Percentiles rank a stretch among this genome's conserved stretches.
Conservation (phyloP, 2,113 vertebrate species). For the Plotosus lineatus region DNA sequence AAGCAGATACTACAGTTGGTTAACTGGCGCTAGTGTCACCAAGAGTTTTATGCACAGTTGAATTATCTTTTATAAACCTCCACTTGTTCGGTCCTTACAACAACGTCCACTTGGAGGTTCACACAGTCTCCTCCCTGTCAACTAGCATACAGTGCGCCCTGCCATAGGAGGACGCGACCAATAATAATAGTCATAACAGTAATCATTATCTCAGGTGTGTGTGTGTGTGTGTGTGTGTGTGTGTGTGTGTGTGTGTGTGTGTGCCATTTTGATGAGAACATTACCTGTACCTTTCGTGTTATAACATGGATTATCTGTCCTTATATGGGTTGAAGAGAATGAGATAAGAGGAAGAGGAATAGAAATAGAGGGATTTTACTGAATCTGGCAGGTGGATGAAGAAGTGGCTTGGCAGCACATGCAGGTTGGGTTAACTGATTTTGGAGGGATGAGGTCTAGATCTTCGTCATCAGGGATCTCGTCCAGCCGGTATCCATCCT, state of each 20-base stretch:
- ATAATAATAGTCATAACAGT: slow-evolving; percentile 69
- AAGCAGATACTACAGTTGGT: slow-evolving; percentile 58
- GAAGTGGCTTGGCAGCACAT: slow-evolving; percentile 99
- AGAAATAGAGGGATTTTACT: slow-evolving; percentile 74
- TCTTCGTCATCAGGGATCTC: slow-evolving; percentile 97
- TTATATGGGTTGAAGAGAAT: slow-evolving; percentile 15
- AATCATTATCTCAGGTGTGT: slow-evolving; percentile 36
- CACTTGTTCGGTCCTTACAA: slow-evolving; percentile 48
- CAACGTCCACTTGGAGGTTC: slow-evolving; percentile 56
- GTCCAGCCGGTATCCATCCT: slow-evolving; percentile 95
- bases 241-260: slow-evolving; percentile 42
- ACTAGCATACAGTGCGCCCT: slow-evolving; percentile 89
- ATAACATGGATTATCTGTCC: slow-evolving; percentile 45
- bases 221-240: slow-evolving; percentile 21
- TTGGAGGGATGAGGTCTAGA: slow-evolving; percentile 95
- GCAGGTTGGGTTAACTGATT: slow-evolving; percentile 97
- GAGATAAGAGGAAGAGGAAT: slow-evolving; percentile 43
- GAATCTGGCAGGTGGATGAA: slow-evolving; percentile 96
- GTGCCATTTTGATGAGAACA: slow-evolving; percentile 51
- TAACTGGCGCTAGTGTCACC: slow-evolving; percentile 58
- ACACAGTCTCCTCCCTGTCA: slow-evolving; percentile 56
- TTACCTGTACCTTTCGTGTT: slow-evolving; percentile 53
- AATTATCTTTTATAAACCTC: slow-evolving; percentile 49
- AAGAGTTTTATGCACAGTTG: slow-evolving; percentile 54
- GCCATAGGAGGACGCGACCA: slow-evolving; percentile 98